These are phyloP conservation scores for Pseudotriccus pelzelni DNA, from an alignment of 2,797 vertebrate genomes.

Conservation along the genomic window DNA sequence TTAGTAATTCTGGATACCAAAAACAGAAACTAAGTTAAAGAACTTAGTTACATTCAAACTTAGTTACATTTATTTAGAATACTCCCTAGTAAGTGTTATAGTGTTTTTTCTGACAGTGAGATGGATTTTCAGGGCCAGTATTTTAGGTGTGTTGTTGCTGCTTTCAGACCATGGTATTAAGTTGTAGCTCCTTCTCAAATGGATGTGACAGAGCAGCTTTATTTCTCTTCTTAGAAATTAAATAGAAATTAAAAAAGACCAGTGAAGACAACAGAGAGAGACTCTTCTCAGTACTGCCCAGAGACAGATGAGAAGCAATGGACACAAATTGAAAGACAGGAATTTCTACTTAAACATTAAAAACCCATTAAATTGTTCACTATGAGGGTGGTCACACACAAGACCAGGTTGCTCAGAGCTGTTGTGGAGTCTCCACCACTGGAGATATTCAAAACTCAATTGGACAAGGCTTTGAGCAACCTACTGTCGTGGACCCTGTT, in stretches of 20 bases:
- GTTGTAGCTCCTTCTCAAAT: background rate
- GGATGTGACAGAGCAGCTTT: background rate
- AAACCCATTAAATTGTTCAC: background rate
- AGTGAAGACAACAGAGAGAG: background rate
- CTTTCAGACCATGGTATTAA: background rate
- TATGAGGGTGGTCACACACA: fast-evolving
- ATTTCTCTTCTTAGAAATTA: background rate
- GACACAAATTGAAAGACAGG: background rate
- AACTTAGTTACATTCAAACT: background rate
- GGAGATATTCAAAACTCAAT: background rate
- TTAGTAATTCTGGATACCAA: background rate
- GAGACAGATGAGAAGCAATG: background rate
- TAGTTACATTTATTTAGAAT: background rate
- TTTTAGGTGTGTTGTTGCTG: background rate
- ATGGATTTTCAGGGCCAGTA: background rate
- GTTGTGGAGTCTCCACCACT: background rate
- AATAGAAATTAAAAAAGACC: background rate
- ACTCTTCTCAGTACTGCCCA: background rate
- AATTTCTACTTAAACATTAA: background rate
- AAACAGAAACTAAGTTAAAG: background rate
- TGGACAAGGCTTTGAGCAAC: background rate
- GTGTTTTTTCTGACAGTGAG: background rate
- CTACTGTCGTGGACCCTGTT: background rate
- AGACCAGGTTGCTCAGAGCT: background rate
- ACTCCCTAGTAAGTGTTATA: background rate